Conservation (phyloP, 2,888 invertebrate species). For the Perithous albicinctus region DNA sequence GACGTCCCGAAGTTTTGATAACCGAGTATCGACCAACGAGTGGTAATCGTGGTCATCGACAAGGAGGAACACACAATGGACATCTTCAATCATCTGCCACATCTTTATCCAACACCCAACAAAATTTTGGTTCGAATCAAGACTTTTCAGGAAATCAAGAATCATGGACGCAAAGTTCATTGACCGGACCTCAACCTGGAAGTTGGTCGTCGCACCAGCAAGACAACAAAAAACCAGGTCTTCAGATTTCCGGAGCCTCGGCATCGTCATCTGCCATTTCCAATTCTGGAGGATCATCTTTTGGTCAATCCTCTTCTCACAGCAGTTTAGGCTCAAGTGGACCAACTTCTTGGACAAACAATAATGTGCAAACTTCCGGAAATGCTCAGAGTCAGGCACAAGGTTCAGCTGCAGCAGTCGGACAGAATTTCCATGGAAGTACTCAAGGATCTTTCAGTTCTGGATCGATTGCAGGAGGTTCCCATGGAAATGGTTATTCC, state of each 20-base stretch:
- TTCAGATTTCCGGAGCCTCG: conserved; percentile 72
- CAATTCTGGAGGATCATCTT: conserved; percentile 70
- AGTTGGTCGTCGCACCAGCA: too few species aligned
- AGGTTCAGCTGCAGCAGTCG: conserved; percentile 72
- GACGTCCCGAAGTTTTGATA: conserved; percentile 69
- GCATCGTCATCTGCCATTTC: conserved; percentile 74
- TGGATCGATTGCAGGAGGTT: conserved; percentile 69
- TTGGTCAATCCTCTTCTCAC: conserved; percentile 74
- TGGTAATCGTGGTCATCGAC: conserved; percentile 53
- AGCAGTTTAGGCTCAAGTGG: conserved; percentile 70
- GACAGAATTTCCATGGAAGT: conserved; percentile 68
- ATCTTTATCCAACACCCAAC: not conserved
- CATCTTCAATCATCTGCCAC: conserved; percentile 1
- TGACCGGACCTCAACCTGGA: conserved; percentile 46
- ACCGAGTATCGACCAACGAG: conserved; percentile 44
- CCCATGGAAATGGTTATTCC: conserved; percentile 71
- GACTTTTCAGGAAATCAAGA: conserved; percentile 36
- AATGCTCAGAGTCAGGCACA: conserved; percentile 75
- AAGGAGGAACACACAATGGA: conserved; percentile 34
- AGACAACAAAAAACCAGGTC: conserved; percentile 41
- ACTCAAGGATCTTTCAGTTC: conserved; percentile 74
- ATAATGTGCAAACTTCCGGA: conserved; percentile 72
- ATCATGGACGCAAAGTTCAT: conserved; percentile 60
- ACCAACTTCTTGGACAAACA: conserved; percentile 73
- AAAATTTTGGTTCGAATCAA: conserved; percentile 40